Base-by-base conservation (phyloP, 2,888 invertebrate species). In the Euphydryas editha region DNA sequence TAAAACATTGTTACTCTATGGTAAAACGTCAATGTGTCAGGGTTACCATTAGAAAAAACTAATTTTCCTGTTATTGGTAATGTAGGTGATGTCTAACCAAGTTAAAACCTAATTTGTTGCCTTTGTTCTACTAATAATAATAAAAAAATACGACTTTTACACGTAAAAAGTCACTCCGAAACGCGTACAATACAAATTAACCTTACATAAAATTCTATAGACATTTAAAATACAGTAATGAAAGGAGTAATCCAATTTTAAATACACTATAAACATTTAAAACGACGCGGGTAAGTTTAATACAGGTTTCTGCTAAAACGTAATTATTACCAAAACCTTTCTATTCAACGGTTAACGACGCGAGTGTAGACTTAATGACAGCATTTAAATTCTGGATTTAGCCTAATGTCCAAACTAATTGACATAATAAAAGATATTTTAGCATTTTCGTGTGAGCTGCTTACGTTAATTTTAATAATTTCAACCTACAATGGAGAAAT, bases 381-480 rank as follows among this genome's bases (percentile, higher is more conserved):
- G 42, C 63, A 58, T 63, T 63, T 58, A 63, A 63, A 58, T 63
- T 63, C 63, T 58, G 58, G 63, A 57, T 51, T 63, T 63, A 64
- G 54, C 59, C 58, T 64, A 64, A 64, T 54, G 64, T 54, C 58
- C 44, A 44, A 54, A 64, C 42, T 64, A 64, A 64, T 51, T 64
- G 59, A 59, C 64, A 51, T 59, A 59, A 63, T 63, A 59, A 64
- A 59, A 64, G 59, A 59, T 59, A 51, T 36, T 8, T 46, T 36
- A 30, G 36, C 51, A 11, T 37, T 36, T n/a, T 30, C 49, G 15
- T 42, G 49, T 20, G 39, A 63, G 49, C 21, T 51, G 21, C 21
- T 51, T 6, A 15, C 49, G 15, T 51, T 51, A 51, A 51, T 51
- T 51, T 24, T 18, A 24, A 51, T 51, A 15, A 51, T 20, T 51